phyloP scores from a whole-genome alignment of 2,797 vertebrate genomes.

The Lophura swinhoii region DNA sequence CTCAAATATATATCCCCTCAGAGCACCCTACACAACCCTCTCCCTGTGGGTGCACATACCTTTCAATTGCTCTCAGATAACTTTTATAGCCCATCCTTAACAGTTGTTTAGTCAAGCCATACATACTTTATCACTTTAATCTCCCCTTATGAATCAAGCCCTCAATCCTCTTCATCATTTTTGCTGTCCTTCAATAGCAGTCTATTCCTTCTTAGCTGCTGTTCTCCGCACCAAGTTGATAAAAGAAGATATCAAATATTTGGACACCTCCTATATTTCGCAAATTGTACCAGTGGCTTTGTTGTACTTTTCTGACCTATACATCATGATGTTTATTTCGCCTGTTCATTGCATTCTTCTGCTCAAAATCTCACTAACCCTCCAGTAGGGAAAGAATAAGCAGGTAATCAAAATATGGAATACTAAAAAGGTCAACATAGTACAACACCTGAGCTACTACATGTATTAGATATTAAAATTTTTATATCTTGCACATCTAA shows the following conservation, averaged over 20 bases:
- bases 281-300: not conserved
- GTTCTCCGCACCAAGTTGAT: not conserved
- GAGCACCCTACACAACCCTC: not conserved
- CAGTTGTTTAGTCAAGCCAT: not conserved
- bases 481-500: not conserved
- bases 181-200: not conserved
- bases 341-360: not conserved
- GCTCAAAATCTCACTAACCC: not conserved
- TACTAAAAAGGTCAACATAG: slow-evolving; percentile 47
- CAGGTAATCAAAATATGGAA: slow-evolving; percentile 42
- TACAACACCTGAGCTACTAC: not conserved
- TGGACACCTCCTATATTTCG: not conserved
- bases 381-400: not conserved
- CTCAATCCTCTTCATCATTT: not conserved
- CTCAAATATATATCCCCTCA: not conserved
- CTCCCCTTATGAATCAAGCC: slow-evolving; percentile 1
- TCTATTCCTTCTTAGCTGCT: not conserved
- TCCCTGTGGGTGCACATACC: not conserved
- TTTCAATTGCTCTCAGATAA: not conserved
- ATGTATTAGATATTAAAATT: not conserved
- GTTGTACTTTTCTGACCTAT: not conserved
- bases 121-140: slow-evolving; percentile 1
- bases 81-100: not conserved
- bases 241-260: not conserved
- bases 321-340: not conserved